These are phyloP conservation scores for Brachionus rubens DNA, from an alignment of 1,140 invertebrate species.

Conservation along the genomic window DNA sequence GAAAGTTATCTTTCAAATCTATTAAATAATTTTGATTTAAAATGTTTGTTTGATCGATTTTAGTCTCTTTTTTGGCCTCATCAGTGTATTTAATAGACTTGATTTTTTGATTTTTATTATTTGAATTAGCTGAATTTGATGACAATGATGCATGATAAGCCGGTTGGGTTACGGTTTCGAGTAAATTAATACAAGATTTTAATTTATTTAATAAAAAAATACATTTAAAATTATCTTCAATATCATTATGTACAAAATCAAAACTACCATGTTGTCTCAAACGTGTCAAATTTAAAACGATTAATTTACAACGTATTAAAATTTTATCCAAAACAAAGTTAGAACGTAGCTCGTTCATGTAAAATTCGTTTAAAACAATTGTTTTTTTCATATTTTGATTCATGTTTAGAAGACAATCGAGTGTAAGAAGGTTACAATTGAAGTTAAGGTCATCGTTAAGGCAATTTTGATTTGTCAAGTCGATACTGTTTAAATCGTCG, in stretches of 20 bases:
- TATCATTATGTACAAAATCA: background rate
- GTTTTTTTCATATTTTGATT: constrained; percentile 40
- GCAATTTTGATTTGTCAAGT: background rate
- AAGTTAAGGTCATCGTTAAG: background rate
- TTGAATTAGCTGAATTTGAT: background rate
- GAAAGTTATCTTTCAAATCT: background rate
- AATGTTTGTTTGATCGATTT: background rate
- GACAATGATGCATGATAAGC: background rate
- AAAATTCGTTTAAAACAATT: background rate
- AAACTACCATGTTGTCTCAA: background rate
- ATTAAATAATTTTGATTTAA: constrained; percentile 24
- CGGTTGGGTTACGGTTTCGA: constrained; percentile 14
- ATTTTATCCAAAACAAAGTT: constrained; percentile 17
- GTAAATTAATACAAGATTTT: constrained; percentile 7
- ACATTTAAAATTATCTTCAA: background rate
- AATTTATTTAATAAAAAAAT: constrained; percentile 6
- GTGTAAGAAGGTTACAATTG: background rate
- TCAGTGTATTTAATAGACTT: constrained; percentile 17
- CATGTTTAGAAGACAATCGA: constrained; percentile 9
- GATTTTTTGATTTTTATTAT: background rate
- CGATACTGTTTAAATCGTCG: background rate
- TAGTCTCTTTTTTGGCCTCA: background rate
- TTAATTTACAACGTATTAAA: background rate
- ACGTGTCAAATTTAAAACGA: background rate
- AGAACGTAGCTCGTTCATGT: background rate